Conservation (phyloP, 2,113 vertebrate genomes). For the Melanostigma gelatinosum region DNA sequence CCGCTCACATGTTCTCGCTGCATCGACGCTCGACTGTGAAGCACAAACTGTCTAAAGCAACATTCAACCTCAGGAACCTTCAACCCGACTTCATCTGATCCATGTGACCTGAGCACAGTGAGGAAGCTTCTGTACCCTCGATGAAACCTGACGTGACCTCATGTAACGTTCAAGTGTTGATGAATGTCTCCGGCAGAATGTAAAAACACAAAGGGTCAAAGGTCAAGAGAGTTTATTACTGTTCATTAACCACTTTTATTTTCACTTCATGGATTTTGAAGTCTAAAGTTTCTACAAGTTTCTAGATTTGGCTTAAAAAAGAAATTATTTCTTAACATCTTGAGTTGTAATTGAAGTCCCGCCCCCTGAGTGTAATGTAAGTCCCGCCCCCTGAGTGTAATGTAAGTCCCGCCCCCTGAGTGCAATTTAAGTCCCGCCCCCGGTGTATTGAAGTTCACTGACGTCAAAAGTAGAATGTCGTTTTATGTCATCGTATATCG, state of each 20-base stretch:
- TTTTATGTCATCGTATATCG: not conserved
- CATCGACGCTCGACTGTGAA: constrained; percentile 7
- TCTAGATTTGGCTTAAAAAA: not conserved
- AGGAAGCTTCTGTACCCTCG: no score
- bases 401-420: not conserved
- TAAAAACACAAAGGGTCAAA: not conserved
- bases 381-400: no score
- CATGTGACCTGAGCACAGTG: not conserved
- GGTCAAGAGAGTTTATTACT: not conserved
- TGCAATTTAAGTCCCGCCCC: not conserved
- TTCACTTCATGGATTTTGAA: not conserved
- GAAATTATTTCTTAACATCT: not conserved
- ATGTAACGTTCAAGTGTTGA: not conserved
- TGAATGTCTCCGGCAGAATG: not conserved
- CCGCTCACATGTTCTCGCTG: not conserved
- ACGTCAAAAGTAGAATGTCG: not conserved
- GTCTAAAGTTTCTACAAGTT: not conserved
- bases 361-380: not conserved
- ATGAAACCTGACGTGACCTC: not conserved
- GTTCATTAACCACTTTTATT: not conserved
- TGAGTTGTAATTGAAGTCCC: not conserved
- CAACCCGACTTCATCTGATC: constrained; percentile 20
- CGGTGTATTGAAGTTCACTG: not conserved
- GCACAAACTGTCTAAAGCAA: constrained; percentile 44
- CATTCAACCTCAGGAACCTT: constrained; percentile 52